Base-by-base conservation (phyloP, 2,113 vertebrate genomes). In the Alligator sinensis region DNA sequence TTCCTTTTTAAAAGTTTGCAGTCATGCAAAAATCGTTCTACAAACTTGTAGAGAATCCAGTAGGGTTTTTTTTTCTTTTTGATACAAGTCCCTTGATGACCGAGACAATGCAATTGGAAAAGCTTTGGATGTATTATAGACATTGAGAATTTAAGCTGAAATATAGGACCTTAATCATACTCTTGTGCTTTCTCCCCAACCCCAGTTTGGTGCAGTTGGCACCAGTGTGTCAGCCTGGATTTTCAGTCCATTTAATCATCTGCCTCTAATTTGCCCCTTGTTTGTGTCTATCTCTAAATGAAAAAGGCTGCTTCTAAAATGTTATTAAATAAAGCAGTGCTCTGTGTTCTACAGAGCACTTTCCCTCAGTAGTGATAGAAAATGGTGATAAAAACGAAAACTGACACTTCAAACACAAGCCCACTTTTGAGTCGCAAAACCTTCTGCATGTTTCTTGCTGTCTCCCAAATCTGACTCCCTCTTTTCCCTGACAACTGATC, bases 181-280 rank as follows among this genome's bases (percentile, higher is more conserved):
- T 95, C 93, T 63, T 17, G 86, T 66, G 5, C 75, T 77, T 70
- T 74, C 88, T 76, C 80, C 87, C 89, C 68, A 82, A 92, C 93
- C 97, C 89, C 82, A 7, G 78, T 89, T 96, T 91, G 92, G 96
- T 80, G 92, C 90, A 11, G 0, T 59, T 58, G 95, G 92, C 81
- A 9, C 87, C 21, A 27, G 66, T 0, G 86, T 95, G 97, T 96
- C 97, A 96, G 86, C 58, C 92, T 94, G 94, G 78, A 95, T 97
- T 97, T 97, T 81, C 96, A 89, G 70, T 47, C 78, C 89, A 94
- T 94, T 97, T 97, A 81, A 97, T 96, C 96, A 96, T 95, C 87
- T 84, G 80, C 87, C 82, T 96, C 82, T 90, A 68, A 90, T 87
- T 94, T 87, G 90, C 74, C 87, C 90, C 85, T 21, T 91, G 92